Conservation (phyloP, 1,140 invertebrate species). For the Argopecten irradians region DNA sequence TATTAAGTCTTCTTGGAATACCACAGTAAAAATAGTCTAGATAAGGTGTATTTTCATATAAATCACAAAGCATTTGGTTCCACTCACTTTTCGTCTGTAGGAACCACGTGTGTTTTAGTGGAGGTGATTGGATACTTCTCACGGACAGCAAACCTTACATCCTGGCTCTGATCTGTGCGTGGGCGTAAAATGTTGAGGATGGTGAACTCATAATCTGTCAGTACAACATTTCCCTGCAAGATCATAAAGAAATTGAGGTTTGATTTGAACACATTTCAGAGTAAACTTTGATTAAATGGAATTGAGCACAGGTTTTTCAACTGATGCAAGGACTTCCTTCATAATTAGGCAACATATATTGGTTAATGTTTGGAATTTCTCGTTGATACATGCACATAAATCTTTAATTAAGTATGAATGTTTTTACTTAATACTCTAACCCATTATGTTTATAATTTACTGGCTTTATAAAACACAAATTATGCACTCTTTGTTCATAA, state of each 20-base stretch:
- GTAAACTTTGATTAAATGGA: not conserved
- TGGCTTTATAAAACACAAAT: no score
- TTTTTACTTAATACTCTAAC: no score
- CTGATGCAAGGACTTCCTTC: not conserved
- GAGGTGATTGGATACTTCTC: constrained; percentile 92
- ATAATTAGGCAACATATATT: not conserved
- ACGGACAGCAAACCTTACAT: constrained; percentile 92
- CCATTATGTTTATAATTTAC: no score
- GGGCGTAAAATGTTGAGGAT: constrained; percentile 96
- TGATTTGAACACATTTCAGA: not conserved
- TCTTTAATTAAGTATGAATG: no score
- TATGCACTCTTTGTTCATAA: no score
- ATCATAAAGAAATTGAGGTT: constrained; percentile 27
- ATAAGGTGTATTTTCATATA: not conserved
- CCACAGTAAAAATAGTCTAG: not conserved
- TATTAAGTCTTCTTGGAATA: not conserved
- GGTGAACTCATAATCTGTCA: constrained; percentile 93
- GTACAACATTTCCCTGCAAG: constrained; percentile 90
- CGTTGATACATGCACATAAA: no score
- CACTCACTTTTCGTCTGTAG: constrained; percentile 67
- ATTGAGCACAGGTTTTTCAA: no score
- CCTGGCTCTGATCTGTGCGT: constrained; percentile 92
- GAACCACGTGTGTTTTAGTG: constrained; percentile 81
- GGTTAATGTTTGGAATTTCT: no score
- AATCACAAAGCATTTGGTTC: not conserved